A percentile compares a stretch with the other conserved stretches of the same genome.
Evolutionary conservation across 2,797 vertebrate species (phyloP).

Genomic region (Staurois parvus): DNA sequence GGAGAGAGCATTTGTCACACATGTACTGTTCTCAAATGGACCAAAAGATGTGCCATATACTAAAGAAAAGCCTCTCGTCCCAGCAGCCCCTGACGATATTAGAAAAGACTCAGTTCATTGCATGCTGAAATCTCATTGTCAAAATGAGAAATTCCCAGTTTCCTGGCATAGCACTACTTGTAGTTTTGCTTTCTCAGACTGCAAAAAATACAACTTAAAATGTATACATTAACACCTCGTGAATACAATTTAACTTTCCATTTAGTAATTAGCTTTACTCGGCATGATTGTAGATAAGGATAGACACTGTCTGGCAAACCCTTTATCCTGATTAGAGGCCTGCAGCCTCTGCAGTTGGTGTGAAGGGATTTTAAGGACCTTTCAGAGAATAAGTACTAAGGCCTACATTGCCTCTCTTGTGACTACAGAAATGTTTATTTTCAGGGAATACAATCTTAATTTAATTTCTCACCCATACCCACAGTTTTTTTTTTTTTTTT

Average conservation of each 20-base stretch:
- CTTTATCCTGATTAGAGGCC: slow-evolving; percentile 17
- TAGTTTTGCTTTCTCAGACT: slow-evolving; percentile 89
- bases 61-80: slow-evolving; percentile 83
- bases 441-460: slow-evolving; percentile 84
- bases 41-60: slow-evolving; percentile 94
- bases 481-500: slow-evolving; percentile 75
- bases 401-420: slow-evolving; percentile 75
- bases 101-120: slow-evolving; percentile 86
- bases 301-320: slow-evolving; percentile 79
- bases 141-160: slow-evolving; percentile 77
- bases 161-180: slow-evolving; percentile 84
- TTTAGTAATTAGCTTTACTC: slow-evolving; percentile 86
- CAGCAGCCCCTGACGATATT: slow-evolving; percentile 82
- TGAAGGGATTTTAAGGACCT: slow-evolving; percentile 77
- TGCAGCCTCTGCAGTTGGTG: not conserved
- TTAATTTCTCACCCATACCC: slow-evolving; percentile 83
- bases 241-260: slow-evolving; percentile 83
- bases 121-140: slow-evolving; percentile 88
- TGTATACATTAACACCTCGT: slow-evolving; percentile 85
- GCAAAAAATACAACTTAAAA: slow-evolving; percentile 77
- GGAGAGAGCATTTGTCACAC: slow-evolving; percentile 83
- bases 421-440: slow-evolving; percentile 82
- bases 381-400: slow-evolving; percentile 82
- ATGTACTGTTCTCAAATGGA: slow-evolving; percentile 82
- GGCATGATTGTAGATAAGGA: slow-evolving; percentile 90